phyloP scores from a whole-genome alignment of 1,140 invertebrate genomes.

The Listronotus oregonensis region DNA sequence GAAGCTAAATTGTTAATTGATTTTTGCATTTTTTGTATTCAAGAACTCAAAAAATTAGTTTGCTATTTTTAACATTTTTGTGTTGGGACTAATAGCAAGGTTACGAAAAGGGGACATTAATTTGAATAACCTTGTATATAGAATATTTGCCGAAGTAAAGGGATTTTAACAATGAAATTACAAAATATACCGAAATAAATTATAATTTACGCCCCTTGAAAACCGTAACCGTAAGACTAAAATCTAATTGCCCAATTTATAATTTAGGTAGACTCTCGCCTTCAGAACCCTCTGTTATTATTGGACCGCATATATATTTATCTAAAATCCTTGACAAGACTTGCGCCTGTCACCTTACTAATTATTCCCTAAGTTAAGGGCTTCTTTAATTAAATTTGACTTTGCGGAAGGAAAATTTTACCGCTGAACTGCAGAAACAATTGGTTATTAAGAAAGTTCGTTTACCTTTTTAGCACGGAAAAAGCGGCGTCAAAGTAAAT shows the following conservation, averaged over 20 bases:
- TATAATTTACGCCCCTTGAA: conserved; percentile 20
- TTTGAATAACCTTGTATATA: too few species aligned
- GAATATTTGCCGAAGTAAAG: too few species aligned
- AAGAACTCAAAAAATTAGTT: too few species aligned
- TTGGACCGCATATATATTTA: conserved; percentile 37
- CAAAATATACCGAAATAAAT: conserved; percentile 22
- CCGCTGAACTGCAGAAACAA: conserved; percentile 22
- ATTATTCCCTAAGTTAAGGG: conserved; percentile 34
- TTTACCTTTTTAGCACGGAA: conserved; percentile 19
- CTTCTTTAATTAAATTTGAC: conserved; percentile 39
- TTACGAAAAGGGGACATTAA: too few species aligned
- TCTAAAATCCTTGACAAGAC: conserved; percentile 35
- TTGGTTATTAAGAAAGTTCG: conserved; percentile 36
- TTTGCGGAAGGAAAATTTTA: conserved; percentile 32
- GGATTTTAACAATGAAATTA: not conserved
- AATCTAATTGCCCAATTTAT: conserved; percentile 36
- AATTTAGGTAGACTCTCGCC: conserved; percentile 33
- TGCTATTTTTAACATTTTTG: too few species aligned
- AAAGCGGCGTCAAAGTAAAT: too few species aligned
- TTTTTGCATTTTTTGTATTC: too few species aligned
- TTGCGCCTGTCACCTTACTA: conserved; percentile 38
- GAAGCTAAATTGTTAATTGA: too few species aligned
- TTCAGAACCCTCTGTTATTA: conserved; percentile 28
- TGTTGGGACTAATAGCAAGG: too few species aligned
- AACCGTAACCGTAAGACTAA: conserved; percentile 15